Percentiles rank a stretch among this genome's conserved stretches.
Evolutionary conservation across 2,888 invertebrate genomes (phyloP).

Genomic region (Hemaris fuciformis): DNA sequence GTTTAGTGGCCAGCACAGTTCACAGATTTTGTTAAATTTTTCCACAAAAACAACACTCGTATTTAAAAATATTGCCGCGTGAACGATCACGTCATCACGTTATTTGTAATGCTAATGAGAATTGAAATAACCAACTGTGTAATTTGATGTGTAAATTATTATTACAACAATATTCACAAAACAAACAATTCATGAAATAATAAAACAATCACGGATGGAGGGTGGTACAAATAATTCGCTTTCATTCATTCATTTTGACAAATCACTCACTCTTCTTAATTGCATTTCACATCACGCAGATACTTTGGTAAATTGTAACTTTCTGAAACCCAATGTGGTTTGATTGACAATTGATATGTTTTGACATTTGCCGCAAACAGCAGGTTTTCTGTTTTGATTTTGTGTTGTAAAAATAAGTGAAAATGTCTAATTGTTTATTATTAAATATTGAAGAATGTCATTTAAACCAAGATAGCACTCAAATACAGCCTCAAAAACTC

Average conservation of each 20-base stretch:
- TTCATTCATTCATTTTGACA: background rate
- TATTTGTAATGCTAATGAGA: background rate
- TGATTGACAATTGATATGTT: too few species aligned
- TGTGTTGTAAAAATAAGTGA: too few species aligned
- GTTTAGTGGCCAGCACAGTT: constrained; percentile 5
- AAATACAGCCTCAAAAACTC: constrained; percentile 23
- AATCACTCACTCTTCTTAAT: background rate
- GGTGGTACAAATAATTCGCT: background rate
- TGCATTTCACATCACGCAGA: background rate
- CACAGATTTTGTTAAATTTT: background rate
- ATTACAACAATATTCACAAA: constrained; percentile 2
- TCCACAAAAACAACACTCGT: background rate
- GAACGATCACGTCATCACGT: background rate
- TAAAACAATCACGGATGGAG: constrained; percentile 11
- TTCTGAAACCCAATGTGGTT: too few species aligned
- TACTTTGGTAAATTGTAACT: background rate
- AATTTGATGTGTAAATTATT: background rate
- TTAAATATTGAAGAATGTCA: constrained; percentile 31
- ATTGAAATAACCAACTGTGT: background rate
- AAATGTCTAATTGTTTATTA: constrained; percentile 27
- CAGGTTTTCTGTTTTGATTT: too few species aligned
- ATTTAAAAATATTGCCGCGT: background rate
- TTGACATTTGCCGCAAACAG: too few species aligned
- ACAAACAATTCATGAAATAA: constrained; percentile 7
- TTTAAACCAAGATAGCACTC: constrained; percentile 28